Conservation (phyloP, 1,140 invertebrate species). For the Drosophila takahashii region DNA sequence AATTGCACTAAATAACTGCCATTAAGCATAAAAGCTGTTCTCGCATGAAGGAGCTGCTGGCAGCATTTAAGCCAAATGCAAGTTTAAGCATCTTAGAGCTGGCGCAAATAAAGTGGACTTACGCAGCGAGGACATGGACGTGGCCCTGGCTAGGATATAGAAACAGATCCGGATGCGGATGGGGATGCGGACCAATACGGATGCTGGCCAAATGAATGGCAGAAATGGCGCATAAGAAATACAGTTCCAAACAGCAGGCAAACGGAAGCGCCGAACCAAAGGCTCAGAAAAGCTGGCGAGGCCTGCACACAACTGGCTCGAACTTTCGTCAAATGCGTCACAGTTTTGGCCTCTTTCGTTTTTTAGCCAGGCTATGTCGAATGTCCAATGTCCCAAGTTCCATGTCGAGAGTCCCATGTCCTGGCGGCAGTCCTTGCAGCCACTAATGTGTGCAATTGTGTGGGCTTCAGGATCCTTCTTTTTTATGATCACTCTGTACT, state of each 20-base stretch:
- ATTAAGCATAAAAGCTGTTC: conserved; percentile 83
- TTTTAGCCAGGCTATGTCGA: conserved; percentile 6
- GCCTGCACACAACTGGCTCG: conserved; percentile 43
- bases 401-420: conserved; percentile 7
- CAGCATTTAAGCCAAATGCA: conserved; percentile 82
- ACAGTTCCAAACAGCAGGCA: conserved; percentile 6
- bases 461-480: conserved; percentile 16
- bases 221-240: conserved; percentile 51
- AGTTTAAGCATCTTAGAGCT: conserved; percentile 75
- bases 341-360: conserved; percentile 22
- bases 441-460: conserved; percentile 69
- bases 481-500: neutral
- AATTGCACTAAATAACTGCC: conserved; percentile 83
- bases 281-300: conserved; percentile 36
- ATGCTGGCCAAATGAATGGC: conserved; percentile 51
- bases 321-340: conserved; percentile 68
- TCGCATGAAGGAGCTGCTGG: conserved; percentile 76
- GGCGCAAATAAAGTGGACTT: conserved; percentile 77
- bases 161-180: conserved; percentile 23
- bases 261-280: conserved; percentile 7
- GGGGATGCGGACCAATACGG: conserved; percentile 27
- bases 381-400: conserved; percentile 13
- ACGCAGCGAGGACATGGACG: conserved; percentile 50
- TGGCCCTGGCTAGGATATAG: conserved; percentile 8
- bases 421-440: conserved; percentile 16